These are phyloP conservation scores for Meles meles DNA, from an alignment of 2,113 vertebrate genomes.

Conservation along the genomic window DNA sequence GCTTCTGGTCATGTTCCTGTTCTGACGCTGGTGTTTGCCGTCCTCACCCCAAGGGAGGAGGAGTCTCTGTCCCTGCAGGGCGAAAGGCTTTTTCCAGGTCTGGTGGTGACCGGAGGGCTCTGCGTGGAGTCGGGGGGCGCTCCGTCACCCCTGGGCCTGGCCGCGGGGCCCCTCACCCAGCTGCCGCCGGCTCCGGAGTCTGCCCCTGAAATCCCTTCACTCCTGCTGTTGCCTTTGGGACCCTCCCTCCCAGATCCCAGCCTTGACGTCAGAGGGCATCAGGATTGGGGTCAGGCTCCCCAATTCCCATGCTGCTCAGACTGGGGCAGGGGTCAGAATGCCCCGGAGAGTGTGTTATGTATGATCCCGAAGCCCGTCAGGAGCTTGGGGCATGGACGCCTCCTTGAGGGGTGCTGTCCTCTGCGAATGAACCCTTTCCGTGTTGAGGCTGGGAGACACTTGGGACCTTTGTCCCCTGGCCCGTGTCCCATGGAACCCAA, in stretches of 20 bases:
- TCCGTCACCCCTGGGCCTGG: background rate
- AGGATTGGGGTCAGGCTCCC: background rate
- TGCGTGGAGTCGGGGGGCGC: fast-evolving
- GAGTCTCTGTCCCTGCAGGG: fast-evolving
- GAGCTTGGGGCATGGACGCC: background rate
- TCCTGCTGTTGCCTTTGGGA: background rate
- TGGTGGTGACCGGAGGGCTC: background rate
- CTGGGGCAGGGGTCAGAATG: background rate
- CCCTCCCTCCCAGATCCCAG: background rate
- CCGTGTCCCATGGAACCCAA: background rate
- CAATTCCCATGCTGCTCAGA: background rate
- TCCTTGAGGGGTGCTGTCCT: background rate
- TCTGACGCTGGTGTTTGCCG: background rate
- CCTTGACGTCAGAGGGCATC: no score
- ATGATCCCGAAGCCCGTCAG: no score
- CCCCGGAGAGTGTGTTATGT: background rate
- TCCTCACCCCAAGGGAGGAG: background rate
- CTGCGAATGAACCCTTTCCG: background rate
- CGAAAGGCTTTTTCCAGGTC: background rate
- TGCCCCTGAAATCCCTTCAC: background rate
- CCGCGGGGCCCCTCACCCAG: background rate
- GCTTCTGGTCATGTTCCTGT: fast-evolving
- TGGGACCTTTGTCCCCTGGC: background rate
- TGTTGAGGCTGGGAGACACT: background rate
- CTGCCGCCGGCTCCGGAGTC: fast-evolving